Conservation (phyloP, 2,888 invertebrate genomes). For the Nezara viridula region DNA sequence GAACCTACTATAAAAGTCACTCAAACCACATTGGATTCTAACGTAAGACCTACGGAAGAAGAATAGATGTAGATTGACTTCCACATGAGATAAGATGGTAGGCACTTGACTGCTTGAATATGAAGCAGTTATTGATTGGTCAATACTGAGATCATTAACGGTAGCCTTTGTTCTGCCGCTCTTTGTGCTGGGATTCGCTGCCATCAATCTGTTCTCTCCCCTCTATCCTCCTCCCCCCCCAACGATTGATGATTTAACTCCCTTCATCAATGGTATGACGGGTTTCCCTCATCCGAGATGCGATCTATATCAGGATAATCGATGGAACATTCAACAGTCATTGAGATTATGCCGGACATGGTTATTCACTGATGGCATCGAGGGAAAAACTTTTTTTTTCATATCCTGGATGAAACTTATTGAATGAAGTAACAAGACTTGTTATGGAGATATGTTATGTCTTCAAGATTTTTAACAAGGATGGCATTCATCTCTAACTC, state of each 20-base stretch:
- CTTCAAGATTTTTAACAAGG: too few species aligned
- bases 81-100: background rate
- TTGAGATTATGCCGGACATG: background rate
- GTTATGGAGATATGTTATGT: too few species aligned
- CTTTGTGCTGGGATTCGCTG: background rate
- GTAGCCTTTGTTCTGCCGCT: conserved; percentile 33
- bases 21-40: too few species aligned
- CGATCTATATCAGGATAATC: conserved; percentile 37
- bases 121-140: conserved; percentile 41
- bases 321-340: conserved; percentile 11
- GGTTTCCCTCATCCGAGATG: background rate
- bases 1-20: too few species aligned
- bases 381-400: background rate
- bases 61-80: conserved; percentile 1
- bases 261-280: conserved; percentile 39
- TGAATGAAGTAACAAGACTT: background rate
- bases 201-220: conserved; percentile 39
- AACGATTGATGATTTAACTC: conserved; percentile 31
- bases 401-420: too few species aligned
- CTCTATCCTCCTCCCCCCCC: background rate
- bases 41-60: background rate
- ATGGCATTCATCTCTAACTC: too few species aligned
- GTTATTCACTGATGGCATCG: background rate
- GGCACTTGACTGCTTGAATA: conserved; percentile 39
- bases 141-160: conserved; percentile 24